Evolutionary conservation across 53 echinoderm and acorn worm species (phyloP).

Genomic region (Antedon mediterranea): DNA sequence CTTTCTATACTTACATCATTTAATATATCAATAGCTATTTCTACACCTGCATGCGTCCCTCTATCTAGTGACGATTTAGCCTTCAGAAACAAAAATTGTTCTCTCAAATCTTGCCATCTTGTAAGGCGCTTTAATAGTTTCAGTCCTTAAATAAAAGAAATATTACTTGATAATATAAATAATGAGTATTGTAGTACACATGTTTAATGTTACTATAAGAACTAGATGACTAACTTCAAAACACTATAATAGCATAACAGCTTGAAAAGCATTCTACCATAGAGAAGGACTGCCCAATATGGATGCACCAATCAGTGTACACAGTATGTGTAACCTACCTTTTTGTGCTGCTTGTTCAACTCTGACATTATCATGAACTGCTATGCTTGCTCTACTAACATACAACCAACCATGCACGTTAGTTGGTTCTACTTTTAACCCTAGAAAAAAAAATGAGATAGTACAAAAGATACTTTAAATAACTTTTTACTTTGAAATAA

Average conservation of each 20-base stretch:
- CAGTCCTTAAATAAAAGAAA: slow-evolving; percentile 20
- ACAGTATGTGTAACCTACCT: too few relatives aligned
- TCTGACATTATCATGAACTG: slow-evolving; percentile 40
- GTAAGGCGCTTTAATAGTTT: slow-evolving; percentile 23
- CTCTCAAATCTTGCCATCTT: slow-evolving; percentile 23
- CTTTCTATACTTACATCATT: slow-evolving; percentile 34
- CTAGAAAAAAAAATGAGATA: slow-evolving; percentile 5
- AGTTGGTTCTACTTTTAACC: slow-evolving; percentile 13
- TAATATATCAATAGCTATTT: slow-evolving; percentile 39
- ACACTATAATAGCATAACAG: too few relatives aligned
- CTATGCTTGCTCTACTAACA: slow-evolving; percentile 31
- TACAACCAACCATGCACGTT: slow-evolving; percentile 58
- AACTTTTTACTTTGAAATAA: neutral
- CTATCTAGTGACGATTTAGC: slow-evolving; percentile 32
- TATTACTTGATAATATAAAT: neutral
- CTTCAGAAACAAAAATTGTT: slow-evolving; percentile 30
- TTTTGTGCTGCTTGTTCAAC: slow-evolving; percentile 14
- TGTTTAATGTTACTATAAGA: too few relatives aligned
- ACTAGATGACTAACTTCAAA: too few relatives aligned
- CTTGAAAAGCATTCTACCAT: too few relatives aligned
- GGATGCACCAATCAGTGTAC: too few relatives aligned
- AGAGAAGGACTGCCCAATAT: too few relatives aligned
- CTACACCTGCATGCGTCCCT: slow-evolving; percentile 9
- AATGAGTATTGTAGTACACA: too few relatives aligned
- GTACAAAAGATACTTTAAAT: neutral